A percentile compares a stretch with the other conserved stretches of the same genome.
Evolutionary conservation across 2,888 invertebrate genomes (phyloP).

Genomic region (Rotaria socialis): DNA sequence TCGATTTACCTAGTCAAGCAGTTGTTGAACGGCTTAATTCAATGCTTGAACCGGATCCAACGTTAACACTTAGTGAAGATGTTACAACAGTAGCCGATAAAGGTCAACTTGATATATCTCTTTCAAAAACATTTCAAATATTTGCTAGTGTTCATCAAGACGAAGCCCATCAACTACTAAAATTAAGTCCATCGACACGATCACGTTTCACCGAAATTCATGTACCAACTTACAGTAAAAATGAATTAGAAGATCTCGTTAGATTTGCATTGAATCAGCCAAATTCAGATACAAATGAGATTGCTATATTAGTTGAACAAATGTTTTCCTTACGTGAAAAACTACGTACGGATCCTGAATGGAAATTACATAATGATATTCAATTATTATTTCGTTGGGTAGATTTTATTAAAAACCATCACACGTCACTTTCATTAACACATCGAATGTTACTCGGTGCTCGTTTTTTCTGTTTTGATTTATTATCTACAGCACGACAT

Average conservation of each 20-base stretch:
- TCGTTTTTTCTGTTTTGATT: not conserved
- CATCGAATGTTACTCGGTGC: not conserved
- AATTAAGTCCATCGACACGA: not conserved
- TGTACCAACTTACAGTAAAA: not conserved
- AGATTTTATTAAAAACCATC: not conserved
- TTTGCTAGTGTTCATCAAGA: slow-evolving; percentile 6
- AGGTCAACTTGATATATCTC: too few relatives aligned
- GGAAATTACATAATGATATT: not conserved
- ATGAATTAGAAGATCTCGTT: not conserved
- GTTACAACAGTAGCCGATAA: too few relatives aligned
- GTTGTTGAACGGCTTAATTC: slow-evolving; percentile 24
- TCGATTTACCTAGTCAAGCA: slow-evolving; percentile 34
- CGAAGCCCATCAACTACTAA: not conserved
- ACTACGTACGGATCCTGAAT: not conserved
- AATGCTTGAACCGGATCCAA: not conserved
- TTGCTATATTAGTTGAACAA: not conserved
- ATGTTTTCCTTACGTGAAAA: not conserved
- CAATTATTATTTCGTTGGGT: slow-evolving; percentile 10
- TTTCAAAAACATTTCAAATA: too few relatives aligned
- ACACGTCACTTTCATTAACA: not conserved
- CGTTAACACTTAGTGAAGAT: not conserved
- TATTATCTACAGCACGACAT: not conserved
- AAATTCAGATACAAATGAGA: not conserved
- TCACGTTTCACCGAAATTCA: slow-evolving; percentile 12
- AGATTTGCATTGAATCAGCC: not conserved